Percentiles rank a stretch among this genome's conserved stretches.
Conservation (phyloP, 64 coral and sea anemone species). For the Pachyseris speciosa region DNA sequence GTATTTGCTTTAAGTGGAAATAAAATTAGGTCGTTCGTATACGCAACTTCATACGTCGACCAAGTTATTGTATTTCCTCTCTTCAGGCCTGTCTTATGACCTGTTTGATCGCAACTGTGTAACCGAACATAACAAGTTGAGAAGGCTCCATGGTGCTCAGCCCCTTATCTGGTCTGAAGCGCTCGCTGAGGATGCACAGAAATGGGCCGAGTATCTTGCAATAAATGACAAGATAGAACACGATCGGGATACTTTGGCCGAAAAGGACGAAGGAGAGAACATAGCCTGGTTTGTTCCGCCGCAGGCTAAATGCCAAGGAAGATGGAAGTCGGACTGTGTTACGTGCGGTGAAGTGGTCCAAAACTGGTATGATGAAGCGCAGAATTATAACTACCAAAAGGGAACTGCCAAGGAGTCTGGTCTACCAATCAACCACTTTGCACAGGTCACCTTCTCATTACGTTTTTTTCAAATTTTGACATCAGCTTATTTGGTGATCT, state of each 20-base stretch:
- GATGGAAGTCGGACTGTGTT: constrained; percentile 49
- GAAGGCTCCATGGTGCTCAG: constrained; percentile 34
- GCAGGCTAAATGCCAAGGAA: constrained; percentile 39
- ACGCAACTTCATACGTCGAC: too few species aligned
- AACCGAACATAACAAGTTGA: constrained; percentile 25
- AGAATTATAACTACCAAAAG: constrained; percentile 50
- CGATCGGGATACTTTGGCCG: constrained; percentile 36
- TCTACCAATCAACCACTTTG: constrained; percentile 56
- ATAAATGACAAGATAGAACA: constrained; percentile 70
- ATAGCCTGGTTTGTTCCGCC: constrained; percentile 73
- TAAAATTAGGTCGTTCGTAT: too few species aligned
- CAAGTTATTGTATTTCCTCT: background rate
- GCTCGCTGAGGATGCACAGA: constrained; percentile 57
- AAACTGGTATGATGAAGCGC: constrained; percentile 49
- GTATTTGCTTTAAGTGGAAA: too few species aligned
- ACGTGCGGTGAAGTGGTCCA: constrained; percentile 43
- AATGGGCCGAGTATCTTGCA: constrained; percentile 73
- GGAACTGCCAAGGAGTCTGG: constrained; percentile 17
- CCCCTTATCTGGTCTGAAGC: constrained; percentile 56
- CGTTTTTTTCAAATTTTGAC: background rate
- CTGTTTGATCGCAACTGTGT: constrained; percentile 31
- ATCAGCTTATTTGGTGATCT: background rate
- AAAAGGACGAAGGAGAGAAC: constrained; percentile 66
- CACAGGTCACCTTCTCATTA: background rate
- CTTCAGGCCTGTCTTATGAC: background rate